Percentiles rank a stretch among this genome's conserved stretches.
Conservation (phyloP, 2,797 vertebrate genomes). For the Yasuhikotakia modesta region DNA sequence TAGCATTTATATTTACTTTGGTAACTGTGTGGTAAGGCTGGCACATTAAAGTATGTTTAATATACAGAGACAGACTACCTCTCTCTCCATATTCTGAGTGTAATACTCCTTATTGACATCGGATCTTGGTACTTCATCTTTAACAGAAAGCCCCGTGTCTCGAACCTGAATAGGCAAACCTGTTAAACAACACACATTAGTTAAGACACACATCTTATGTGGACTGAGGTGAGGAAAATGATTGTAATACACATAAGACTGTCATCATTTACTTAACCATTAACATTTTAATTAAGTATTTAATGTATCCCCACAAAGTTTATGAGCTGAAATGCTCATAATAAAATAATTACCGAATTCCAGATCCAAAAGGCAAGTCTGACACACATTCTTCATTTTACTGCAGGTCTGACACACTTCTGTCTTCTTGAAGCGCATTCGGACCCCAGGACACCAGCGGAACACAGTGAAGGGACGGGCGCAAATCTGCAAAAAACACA, state of each 20-base stretch:
- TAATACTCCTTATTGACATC: constrained; percentile 99
- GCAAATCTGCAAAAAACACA: constrained; percentile 83
- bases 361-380: constrained; percentile 94
- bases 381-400: constrained; percentile 98
- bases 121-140: constrained; percentile 96
- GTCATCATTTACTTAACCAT: constrained; percentile 4
- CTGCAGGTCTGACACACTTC: constrained; percentile 99
- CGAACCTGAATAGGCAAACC: constrained; percentile 97
- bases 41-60: not conserved
- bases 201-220: too few relatives aligned
- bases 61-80: constrained; percentile 72
- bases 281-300: not conserved
- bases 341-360: constrained; percentile 86
- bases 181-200: constrained; percentile 55
- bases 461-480: constrained; percentile 97
- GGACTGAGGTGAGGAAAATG: too few relatives aligned
- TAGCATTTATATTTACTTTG: not conserved
- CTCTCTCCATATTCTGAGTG: constrained; percentile 98
- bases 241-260: too few relatives aligned
- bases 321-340: not conserved
- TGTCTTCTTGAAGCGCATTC: constrained; percentile 99
- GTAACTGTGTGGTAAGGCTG: not conserved
- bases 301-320: not conserved
- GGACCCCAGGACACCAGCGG: constrained; percentile 95
- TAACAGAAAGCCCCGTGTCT: constrained; percentile 90